phyloP scores from a whole-genome alignment of 2,797 vertebrate species.

The Alauda arvensis region DNA sequence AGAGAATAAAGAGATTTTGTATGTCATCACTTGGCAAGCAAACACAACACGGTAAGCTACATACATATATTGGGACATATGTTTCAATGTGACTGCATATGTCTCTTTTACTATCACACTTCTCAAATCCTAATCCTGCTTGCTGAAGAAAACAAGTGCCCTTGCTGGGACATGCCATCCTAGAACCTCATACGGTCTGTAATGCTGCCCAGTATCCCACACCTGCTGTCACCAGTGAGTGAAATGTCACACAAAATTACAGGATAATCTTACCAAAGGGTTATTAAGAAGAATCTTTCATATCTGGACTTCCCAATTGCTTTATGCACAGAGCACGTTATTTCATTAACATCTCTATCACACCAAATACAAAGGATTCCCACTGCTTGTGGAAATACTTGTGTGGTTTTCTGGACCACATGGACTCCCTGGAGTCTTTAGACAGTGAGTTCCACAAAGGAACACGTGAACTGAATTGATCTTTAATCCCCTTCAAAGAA shows the following conservation, averaged over 20 bases:
- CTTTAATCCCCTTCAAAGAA: not conserved
- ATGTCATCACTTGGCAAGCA: not conserved
- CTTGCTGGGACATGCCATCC: not conserved
- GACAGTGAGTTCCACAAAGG: not conserved
- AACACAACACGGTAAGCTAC: not conserved
- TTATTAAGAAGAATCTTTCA: not conserved
- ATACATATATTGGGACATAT: not conserved
- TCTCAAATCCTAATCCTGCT: not conserved
- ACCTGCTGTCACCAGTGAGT: not conserved
- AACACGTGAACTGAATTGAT: not conserved
- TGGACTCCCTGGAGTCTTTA: not conserved
- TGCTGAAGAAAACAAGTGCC: not conserved
- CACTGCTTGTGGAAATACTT: not conserved
- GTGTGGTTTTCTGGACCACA: not conserved
- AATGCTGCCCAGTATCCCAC: not conserved
- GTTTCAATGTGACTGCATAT: not conserved
- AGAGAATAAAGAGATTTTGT: not conserved
- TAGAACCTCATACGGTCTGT: fast-evolving
- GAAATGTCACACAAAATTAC: not conserved
- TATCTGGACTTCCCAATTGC: not conserved
- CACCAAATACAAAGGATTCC: not conserved
- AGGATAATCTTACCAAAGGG: fast-evolving
- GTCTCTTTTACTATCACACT: not conserved
- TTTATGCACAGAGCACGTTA: not conserved
- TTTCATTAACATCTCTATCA: not conserved